A percentile compares a stretch with the other conserved stretches of the same genome.
phyloP scores from a whole-genome alignment of 2,888 invertebrate species.

The Rosalia funebris region DNA sequence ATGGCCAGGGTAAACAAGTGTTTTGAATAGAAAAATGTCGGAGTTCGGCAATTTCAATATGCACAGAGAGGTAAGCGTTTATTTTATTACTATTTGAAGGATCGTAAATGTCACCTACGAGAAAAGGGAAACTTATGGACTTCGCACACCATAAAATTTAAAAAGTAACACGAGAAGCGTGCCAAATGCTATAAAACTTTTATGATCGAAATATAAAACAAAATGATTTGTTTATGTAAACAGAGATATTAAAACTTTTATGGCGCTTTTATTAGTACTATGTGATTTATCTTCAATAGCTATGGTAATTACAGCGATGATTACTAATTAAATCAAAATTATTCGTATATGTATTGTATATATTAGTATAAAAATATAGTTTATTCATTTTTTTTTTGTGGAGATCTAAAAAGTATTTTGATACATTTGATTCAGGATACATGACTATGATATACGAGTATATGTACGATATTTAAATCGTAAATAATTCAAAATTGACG shows the following conservation, averaged over 20 bases:
- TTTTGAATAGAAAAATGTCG: conserved; percentile 26
- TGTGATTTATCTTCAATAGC: too few relatives aligned
- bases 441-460: too few relatives aligned
- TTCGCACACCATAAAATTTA: conserved; percentile 56
- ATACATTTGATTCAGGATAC: too few relatives aligned
- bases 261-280: conserved; percentile 31
- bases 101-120: conserved; percentile 68
- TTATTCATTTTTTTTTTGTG: too few relatives aligned
- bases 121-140: conserved; percentile 57
- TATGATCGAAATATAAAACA: conserved; percentile 52
- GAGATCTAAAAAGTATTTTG: too few relatives aligned
- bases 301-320: too few relatives aligned
- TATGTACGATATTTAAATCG: too few relatives aligned
- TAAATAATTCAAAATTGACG: too few relatives aligned
- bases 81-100: conserved; percentile 71
- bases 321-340: too few relatives aligned
- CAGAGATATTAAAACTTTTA: conserved; percentile 49
- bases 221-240: conserved; percentile 55
- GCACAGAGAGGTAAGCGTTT: conserved; percentile 64
- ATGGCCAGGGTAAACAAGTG: conserved; percentile 43
- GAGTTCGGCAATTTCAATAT: conserved; percentile 51
- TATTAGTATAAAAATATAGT: too few relatives aligned
- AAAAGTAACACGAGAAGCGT: conserved; percentile 50
- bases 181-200: conserved; percentile 55
- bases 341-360: too few relatives aligned